phyloP scores from a whole-genome alignment of 1,140 invertebrate genomes.

The Saxidomus purpurata region DNA sequence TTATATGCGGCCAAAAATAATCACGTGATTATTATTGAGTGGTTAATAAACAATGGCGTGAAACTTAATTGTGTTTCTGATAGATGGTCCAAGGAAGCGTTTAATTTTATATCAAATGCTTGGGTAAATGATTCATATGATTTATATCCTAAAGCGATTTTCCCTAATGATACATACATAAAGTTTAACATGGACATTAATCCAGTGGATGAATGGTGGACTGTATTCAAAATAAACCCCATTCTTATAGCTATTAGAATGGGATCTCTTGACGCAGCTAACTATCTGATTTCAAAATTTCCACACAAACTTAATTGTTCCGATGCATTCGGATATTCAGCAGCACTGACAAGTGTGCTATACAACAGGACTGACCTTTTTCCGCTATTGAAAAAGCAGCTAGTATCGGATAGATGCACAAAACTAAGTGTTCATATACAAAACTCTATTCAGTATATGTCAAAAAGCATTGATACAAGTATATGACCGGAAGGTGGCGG shows the following conservation, averaged over 20 bases:
- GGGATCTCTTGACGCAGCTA: background rate
- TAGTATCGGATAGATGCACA: background rate
- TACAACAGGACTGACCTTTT: background rate
- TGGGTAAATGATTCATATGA: background rate
- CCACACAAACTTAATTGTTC: background rate
- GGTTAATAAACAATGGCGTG: background rate
- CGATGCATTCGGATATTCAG: conserved; percentile 23
- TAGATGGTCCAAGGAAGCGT: background rate
- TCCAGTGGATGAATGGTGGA: conserved; percentile 30
- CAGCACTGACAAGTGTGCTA: background rate
- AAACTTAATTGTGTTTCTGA: background rate
- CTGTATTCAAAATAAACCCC: background rate
- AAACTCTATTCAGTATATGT: background rate
- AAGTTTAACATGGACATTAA: background rate
- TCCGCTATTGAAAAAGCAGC: background rate
- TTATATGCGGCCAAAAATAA: conserved; percentile 22
- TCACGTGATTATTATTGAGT: background rate
- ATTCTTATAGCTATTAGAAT: background rate
- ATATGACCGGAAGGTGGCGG: background rate
- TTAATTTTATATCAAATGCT: background rate
- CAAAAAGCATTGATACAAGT: no score
- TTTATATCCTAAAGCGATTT: background rate
- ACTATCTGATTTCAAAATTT: background rate
- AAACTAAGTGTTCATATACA: background rate
- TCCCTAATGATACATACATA: background rate